Conservation (phyloP, 1,140 invertebrate genomes). For the Octopus bimaculoides region DNA sequence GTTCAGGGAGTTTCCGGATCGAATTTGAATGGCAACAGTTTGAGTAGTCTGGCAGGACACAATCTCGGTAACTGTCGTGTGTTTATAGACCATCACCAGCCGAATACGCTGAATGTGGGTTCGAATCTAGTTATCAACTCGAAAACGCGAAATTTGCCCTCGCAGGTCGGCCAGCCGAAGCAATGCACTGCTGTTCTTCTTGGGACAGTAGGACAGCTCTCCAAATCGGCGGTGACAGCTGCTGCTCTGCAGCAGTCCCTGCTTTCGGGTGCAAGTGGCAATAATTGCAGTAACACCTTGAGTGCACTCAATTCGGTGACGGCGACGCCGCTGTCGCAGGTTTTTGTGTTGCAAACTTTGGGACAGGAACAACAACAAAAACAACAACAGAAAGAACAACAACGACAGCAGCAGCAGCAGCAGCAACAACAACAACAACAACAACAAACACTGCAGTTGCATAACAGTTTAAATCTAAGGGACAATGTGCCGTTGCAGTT, state of each 20-base stretch:
- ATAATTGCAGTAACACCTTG: slow-evolving; percentile 25
- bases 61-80: not conserved
- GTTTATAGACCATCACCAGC: not conserved
- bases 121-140: slow-evolving; percentile 55
- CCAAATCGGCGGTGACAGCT: slow-evolving; percentile 19
- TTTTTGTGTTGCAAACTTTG: not conserved
- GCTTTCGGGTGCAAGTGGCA: slow-evolving; percentile 34
- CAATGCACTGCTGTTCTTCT: slow-evolving; percentile 20
- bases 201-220: slow-evolving; percentile 21
- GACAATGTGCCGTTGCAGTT: too few relatives aligned
- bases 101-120: slow-evolving; percentile 42
- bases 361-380: not conserved
- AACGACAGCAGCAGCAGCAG: not conserved
- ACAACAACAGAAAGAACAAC: not conserved
- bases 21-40: not conserved
- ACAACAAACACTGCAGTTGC: too few relatives aligned
- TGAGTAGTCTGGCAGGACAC: not conserved
- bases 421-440: not conserved
- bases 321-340: not conserved
- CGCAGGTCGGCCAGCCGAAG: slow-evolving; percentile 15
- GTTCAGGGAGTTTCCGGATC: not conserved
- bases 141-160: slow-evolving; percentile 38
- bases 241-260: slow-evolving; percentile 39
- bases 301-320: slow-evolving; percentile 20
- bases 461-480: too few relatives aligned